Evolutionary conservation across 2,113 vertebrate species (phyloP).

Genomic region (Sclerurus mexicanus): DNA sequence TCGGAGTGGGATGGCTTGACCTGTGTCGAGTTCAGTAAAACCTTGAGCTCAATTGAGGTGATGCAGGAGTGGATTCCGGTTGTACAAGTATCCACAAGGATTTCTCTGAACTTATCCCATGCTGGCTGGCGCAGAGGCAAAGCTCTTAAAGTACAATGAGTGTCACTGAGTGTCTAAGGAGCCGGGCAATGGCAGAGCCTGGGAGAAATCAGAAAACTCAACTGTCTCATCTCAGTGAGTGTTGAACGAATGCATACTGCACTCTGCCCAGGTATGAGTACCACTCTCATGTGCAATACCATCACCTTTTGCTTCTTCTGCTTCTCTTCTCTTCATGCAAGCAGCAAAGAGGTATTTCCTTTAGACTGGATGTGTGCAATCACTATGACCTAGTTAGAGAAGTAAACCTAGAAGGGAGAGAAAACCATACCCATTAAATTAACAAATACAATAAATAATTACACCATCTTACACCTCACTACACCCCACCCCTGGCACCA

Average conservation of each 20-base stretch:
- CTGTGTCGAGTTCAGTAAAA: neutral
- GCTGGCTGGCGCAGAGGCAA: neutral
- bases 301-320: neutral
- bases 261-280: neutral
- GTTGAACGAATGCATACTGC: neutral
- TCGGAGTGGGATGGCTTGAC: neutral
- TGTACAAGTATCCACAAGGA: neutral
- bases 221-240: neutral
- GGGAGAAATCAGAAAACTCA: neutral
- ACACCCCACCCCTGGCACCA: fast-evolving
- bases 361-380: neutral
- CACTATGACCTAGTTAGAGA: neutral
- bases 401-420: neutral
- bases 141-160: neutral
- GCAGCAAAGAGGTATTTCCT: neutral
- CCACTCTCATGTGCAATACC: fast-evolving
- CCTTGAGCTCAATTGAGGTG: neutral
- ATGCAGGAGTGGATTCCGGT: neutral
- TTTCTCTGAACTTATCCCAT: neutral
- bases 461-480: neutral
- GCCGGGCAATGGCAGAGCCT: neutral
- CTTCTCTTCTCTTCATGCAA: neutral
- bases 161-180: neutral
- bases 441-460: neutral
- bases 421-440: neutral